Evolutionary conservation across 2,888 invertebrate genomes (phyloP), one percentile per base, ranked within the genome.

Genomic region (Micoletzkya japonica): DNA sequence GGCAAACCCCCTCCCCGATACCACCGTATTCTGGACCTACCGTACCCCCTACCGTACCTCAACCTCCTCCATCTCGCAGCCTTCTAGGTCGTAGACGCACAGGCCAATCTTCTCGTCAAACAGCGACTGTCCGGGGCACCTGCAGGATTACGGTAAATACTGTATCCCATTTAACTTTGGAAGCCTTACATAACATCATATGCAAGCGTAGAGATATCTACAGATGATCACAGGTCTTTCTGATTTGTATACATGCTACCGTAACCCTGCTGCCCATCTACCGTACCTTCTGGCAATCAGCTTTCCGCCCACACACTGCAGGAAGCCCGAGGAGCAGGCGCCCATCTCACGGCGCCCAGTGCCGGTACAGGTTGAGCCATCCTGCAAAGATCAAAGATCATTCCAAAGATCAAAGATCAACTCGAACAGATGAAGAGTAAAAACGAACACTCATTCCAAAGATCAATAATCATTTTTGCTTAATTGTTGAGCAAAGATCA

Each of bases 61-160:
- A 20, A 64, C 68, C 54, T 50, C 39, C 44, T 58, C 58, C 54
- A 75, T 73, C 58, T 74, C 70, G 56, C 77, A 77, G 54, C 73
- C 67, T 34, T 72, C 73, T 26, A 74, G 56, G 54, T 75, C 75
- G 69, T 73, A 78, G 17, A 78, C 74, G 66, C 78, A 78, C 49
- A 78, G 58, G 26, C 71, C 68, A 54, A 77, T 63, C 6, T 70
- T 57, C 0, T 72, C 59, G 37, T 78, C 77, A 63, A 77, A 78
- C 4, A 78, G 66, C 3, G 78, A 75, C 50, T 72, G 68, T n/a
- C 70, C 73, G 20, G 78, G 78, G 54, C 78, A 78, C 50, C 74
- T 72, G 30, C 72, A 70, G n/a, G n/a, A n/a, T n/a, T n/a, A n/a
- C n/a, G n/a, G n/a, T n/a, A n/a, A n/a, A n/a, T n/a, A n/a, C n/a